Percentiles rank a stretch among this genome's conserved stretches.
These are phyloP conservation scores for Eulemur rubriventer DNA, from an alignment of 2,797 vertebrate genomes.

Conservation along the genomic window DNA sequence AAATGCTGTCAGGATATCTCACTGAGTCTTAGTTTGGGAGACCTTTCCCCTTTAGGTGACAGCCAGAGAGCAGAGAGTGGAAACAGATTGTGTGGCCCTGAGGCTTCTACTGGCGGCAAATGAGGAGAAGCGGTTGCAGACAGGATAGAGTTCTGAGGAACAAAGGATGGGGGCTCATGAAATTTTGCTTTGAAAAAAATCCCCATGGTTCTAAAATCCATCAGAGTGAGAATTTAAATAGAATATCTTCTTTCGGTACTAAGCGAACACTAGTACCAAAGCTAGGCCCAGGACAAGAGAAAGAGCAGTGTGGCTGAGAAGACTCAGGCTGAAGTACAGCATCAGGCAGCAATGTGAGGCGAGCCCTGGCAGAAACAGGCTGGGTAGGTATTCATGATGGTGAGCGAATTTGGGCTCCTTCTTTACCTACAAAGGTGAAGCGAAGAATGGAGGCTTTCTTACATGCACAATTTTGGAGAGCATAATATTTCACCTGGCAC, in stretches of 20 bases:
- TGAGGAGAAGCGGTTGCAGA: slow-evolving; percentile 71
- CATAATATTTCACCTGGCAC: not conserved
- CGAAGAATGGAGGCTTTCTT: not conserved
- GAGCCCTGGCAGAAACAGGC: not conserved
- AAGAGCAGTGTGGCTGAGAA: not conserved
- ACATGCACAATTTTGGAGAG: not conserved
- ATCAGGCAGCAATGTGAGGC: not conserved
- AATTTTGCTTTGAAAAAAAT: slow-evolving; percentile 49
- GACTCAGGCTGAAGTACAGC: not conserved
- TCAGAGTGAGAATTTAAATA: not conserved
- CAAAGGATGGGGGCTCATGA: slow-evolving; percentile 45
- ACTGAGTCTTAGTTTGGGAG: not conserved
- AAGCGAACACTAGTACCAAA: not conserved
- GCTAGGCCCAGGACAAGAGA: not conserved
- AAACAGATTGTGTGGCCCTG: slow-evolving; percentile 76
- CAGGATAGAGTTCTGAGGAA: slow-evolving; percentile 54
- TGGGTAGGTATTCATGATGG: not conserved
- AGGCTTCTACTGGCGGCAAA: slow-evolving; percentile 72
- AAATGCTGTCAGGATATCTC: slow-evolving; percentile 64
- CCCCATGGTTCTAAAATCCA: slow-evolving; percentile 1
- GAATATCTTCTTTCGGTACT: not conserved
- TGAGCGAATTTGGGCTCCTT: not conserved
- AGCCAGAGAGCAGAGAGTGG: slow-evolving; percentile 78
- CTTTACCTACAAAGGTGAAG: not conserved
- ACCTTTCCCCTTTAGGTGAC: slow-evolving; percentile 81